These are phyloP conservation scores for Leptobrachium ailaonicum DNA, from an alignment of 2,113 vertebrate genomes.

Conservation along the genomic window DNA sequence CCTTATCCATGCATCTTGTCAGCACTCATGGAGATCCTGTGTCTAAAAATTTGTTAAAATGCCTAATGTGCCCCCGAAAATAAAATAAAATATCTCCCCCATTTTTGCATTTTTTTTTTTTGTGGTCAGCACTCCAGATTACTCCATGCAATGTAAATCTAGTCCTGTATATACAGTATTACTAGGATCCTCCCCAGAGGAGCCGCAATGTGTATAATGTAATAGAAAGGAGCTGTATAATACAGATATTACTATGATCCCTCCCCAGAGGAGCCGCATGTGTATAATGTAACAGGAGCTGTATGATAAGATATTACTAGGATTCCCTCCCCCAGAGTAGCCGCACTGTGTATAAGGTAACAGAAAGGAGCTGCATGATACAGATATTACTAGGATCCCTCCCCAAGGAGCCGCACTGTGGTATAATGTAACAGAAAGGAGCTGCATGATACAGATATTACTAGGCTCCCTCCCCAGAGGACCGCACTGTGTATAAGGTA, in stretches of 20 bases:
- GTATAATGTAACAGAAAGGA: neutral
- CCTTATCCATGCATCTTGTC: too few relatives aligned
- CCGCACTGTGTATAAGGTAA: neutral
- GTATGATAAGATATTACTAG: conserved; percentile 15
- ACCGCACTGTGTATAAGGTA: neutral
- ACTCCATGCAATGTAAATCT: too few relatives aligned
- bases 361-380: conserved; percentile 6
- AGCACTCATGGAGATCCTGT: too few relatives aligned
- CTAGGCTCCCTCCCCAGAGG: neutral
- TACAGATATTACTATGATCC: conserved; percentile 4
- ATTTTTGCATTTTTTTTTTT: too few relatives aligned
- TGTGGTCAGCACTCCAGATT: too few relatives aligned
- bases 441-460: conserved; percentile 9
- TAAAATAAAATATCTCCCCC: too few relatives aligned
- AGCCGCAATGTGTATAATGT: neutral
- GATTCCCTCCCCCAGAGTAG: conserved; percentile 13
- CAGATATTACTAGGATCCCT: conserved; percentile 9
- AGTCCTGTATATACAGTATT: too few relatives aligned
- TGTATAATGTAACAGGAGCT: conserved; percentile 1
- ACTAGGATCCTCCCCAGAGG: too few relatives aligned
- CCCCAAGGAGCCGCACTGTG: neutral
- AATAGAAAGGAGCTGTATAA: neutral
- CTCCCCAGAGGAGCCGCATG: neutral
- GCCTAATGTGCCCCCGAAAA: too few relatives aligned
- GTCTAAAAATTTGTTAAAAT: too few relatives aligned